Conservation (phyloP, 2,797 vertebrate genomes). For the Fistularia commersonii region DNA sequence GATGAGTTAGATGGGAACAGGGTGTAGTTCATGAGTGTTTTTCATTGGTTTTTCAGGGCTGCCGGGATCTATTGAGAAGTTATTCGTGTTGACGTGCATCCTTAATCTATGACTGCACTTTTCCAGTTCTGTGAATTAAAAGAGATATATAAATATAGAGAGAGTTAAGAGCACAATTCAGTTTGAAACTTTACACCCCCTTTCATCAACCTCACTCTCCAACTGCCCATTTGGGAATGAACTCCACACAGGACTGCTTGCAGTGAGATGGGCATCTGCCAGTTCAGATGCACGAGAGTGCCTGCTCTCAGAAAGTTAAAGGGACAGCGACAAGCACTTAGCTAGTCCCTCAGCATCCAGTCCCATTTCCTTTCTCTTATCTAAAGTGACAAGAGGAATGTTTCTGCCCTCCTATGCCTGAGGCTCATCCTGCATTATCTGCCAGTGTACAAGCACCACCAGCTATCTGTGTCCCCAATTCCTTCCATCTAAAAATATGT, state of each 20-base stretch:
- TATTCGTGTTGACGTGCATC: too few species aligned
- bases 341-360: slow-evolving; percentile 64
- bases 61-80: too few species aligned
- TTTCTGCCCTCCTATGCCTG: slow-evolving; percentile 56
- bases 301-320: slow-evolving; percentile 54
- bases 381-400: slow-evolving; percentile 72
- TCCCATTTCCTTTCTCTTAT: slow-evolving; percentile 71
- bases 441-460: slow-evolving; percentile 40
- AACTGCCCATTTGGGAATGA: slow-evolving; percentile 36
- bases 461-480: slow-evolving; percentile 56
- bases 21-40: too few species aligned
- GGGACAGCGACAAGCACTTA: slow-evolving; percentile 71
- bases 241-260: slow-evolving; percentile 25
- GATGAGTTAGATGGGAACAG: too few species aligned
- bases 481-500: slow-evolving; percentile 54
- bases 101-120: too few species aligned
- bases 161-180: too few species aligned
- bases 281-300: slow-evolving; percentile 45
- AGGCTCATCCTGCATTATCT: slow-evolving; percentile 70
- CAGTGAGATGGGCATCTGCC: slow-evolving; percentile 53
- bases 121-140: too few species aligned
- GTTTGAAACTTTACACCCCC: slow-evolving; percentile 16
- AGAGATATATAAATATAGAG: too few species aligned
- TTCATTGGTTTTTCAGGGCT: too few species aligned
- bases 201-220: slow-evolving; percentile 32